Conservation (phyloP, 2,888 invertebrate species). For the Drosophila falleni region DNA sequence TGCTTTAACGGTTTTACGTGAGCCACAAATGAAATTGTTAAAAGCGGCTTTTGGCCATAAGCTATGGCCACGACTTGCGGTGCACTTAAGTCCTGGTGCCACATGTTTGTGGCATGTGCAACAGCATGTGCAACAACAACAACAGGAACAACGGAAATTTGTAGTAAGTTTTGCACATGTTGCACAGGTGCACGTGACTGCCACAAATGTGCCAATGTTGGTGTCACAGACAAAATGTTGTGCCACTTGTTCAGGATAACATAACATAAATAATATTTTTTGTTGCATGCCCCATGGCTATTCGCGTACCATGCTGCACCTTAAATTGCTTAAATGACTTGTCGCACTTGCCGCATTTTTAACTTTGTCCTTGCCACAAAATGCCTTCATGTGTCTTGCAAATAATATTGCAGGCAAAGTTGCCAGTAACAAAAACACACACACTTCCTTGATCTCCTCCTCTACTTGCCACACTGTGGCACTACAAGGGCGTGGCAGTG, state of each 20-base stretch:
- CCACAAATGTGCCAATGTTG: not conserved
- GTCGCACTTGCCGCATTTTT: constrained; percentile 49
- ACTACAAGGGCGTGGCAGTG: constrained; percentile 34
- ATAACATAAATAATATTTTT: constrained; percentile 57
- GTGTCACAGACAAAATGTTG: constrained; percentile 49
- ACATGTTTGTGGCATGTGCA: constrained; percentile 49
- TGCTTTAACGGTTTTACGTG: constrained; percentile 56
- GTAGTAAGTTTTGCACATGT: constrained; percentile 53
- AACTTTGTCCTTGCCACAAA: constrained; percentile 1
- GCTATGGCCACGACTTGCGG: not conserved
- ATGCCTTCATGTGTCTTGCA: constrained; percentile 12
- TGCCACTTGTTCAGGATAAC: constrained; percentile 44
- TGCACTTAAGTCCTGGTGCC: constrained; percentile 30
- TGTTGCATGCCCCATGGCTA: constrained; percentile 31
- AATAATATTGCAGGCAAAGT: constrained; percentile 39
- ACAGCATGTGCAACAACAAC: constrained; percentile 3
- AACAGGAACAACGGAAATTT: constrained; percentile 40
- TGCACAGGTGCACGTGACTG: constrained; percentile 64
- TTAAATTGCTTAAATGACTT: constrained; percentile 69
- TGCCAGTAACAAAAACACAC: constrained; percentile 4
- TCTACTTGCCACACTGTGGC: not conserved
- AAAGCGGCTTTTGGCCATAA: constrained; percentile 10
- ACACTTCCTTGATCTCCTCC: not conserved
- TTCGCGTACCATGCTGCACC: constrained; percentile 25
- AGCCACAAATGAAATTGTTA: constrained; percentile 53